Conservation (phyloP, 2,113 vertebrate genomes). For the Chauna torquata region DNA sequence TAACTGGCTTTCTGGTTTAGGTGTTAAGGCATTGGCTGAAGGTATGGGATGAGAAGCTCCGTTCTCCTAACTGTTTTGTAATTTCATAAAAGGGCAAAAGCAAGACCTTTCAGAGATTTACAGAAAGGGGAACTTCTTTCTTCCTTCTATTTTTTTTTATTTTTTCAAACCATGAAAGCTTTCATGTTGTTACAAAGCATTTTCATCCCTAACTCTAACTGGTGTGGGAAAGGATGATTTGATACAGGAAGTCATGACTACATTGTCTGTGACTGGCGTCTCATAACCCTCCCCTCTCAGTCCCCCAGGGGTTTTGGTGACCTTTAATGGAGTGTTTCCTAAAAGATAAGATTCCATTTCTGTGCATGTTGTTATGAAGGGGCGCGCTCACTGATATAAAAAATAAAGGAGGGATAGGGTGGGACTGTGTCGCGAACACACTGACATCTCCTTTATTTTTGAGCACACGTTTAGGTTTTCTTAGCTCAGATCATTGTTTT, state of each 20-base stretch:
- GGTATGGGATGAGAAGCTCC: neutral
- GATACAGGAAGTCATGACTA: neutral
- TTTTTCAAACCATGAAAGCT: neutral
- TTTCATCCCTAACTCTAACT: neutral
- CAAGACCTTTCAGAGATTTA: no score
- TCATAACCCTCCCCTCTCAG: neutral
- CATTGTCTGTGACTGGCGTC: neutral
- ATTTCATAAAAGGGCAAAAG: no score
- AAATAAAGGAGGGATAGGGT: neutral
- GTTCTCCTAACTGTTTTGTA: neutral
- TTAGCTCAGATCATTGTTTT: neutral
- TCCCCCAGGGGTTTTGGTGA: neutral
- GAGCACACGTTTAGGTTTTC: neutral
- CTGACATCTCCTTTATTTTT: neutral
- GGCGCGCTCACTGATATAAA: neutral
- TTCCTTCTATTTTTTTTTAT: neutral
- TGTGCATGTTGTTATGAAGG: neutral
- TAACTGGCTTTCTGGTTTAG: neutral
- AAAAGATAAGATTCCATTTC: neutral
- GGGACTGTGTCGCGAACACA: rapidly evolving
- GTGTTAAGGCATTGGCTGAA: neutral
- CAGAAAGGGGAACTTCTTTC: neutral
- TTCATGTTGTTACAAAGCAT: neutral
- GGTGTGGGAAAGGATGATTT: neutral
- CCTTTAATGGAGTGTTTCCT: neutral